These are phyloP conservation scores for Drosophila anomalipes DNA, from an alignment of 2,888 invertebrate species.

Conservation along the genomic window DNA sequence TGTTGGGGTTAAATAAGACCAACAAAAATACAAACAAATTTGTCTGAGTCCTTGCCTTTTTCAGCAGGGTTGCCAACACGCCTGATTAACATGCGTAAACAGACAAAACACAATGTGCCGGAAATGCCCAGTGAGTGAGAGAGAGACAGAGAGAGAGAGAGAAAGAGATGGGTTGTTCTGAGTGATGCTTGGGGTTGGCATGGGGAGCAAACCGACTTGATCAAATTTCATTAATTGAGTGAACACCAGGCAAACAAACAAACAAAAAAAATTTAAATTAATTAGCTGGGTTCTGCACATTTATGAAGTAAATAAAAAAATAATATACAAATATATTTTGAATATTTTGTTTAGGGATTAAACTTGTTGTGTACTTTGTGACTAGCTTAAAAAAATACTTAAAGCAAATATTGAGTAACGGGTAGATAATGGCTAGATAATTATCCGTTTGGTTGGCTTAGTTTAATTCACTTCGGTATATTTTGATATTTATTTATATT, in stretches of 20 bases:
- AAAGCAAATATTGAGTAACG: background rate
- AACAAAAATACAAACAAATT: conserved; percentile 46
- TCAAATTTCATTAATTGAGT: conserved; percentile 79
- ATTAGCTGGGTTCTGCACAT: conserved; percentile 19
- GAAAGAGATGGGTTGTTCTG: background rate
- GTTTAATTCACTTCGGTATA: background rate
- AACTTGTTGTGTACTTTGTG: background rate
- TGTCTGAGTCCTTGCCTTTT: conserved; percentile 49
- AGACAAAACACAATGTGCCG: conserved; percentile 25
- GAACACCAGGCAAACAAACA: conserved; percentile 45
- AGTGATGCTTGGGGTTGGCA: background rate
- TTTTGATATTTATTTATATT: background rate
- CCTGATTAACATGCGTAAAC: conserved; percentile 72
- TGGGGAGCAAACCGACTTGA: conserved; percentile 52
- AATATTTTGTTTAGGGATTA: background rate
- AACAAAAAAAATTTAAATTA: conserved; percentile 35
- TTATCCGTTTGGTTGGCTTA: background rate
- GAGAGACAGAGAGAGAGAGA: background rate
- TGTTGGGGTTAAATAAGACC: conserved; percentile 18
- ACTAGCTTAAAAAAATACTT: background rate
- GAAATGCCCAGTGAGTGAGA: background rate
- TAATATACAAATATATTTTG: background rate
- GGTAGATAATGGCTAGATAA: background rate
- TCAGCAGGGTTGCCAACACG: conserved; percentile 45
- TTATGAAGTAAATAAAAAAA: conserved; percentile 1